Conservation (phyloP, 2,113 vertebrate species). For the Montifringilla adamsi region DNA sequence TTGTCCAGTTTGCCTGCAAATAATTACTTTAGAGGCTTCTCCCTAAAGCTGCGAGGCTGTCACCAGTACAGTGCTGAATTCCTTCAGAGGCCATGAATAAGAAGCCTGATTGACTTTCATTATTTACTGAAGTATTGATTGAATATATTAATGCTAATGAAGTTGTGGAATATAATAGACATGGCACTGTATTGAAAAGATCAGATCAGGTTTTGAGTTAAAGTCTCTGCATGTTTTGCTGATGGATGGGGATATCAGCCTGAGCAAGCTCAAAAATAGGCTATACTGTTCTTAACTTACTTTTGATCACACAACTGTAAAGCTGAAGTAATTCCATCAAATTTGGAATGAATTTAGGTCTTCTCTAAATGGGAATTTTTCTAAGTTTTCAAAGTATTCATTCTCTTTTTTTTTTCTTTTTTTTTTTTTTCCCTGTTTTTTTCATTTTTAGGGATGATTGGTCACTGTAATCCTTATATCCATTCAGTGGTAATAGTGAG, state of each 20-base stretch:
- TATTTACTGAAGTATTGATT: slow-evolving; percentile 20
- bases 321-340: not conserved
- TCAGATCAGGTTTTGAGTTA: not conserved
- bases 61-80: not conserved
- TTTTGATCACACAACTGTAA: not conserved
- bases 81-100: not conserved
- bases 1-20: not conserved
- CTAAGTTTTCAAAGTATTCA: not conserved
- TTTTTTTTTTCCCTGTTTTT: fast-evolving
- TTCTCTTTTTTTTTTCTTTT: too few species aligned
- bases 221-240: not conserved
- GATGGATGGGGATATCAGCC: not conserved
- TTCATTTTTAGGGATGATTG: not conserved
- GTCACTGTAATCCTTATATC: not conserved
- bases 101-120: not conserved
- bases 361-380: not conserved
- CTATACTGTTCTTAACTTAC: not conserved
- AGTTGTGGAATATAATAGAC: not conserved
- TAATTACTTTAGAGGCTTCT: not conserved
- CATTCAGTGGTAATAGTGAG: not conserved
- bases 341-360: not conserved
- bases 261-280: not conserved
- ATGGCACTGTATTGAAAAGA: not conserved
- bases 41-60: not conserved
- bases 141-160: not conserved